Evolutionary conservation across 2,797 vertebrate genomes (phyloP).

Genomic region (Galaxias olidus): DNA sequence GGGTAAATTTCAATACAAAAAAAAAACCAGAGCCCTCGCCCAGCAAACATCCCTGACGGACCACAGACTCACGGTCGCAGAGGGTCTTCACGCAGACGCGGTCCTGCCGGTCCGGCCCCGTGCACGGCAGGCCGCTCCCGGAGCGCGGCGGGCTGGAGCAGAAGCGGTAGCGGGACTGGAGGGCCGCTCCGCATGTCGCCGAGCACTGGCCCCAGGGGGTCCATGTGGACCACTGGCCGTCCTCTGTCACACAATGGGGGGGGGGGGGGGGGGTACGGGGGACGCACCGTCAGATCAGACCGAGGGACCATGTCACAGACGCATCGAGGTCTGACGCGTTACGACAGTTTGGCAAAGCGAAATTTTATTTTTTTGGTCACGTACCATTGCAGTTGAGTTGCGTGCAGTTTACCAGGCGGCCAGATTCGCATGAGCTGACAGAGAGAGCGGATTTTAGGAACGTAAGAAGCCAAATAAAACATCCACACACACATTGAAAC

Average conservation of each 20-base stretch:
- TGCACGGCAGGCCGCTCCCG: constrained; percentile 70
- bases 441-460: too few relatives aligned
- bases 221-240: constrained; percentile 81
- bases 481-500: neutral
- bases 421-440: constrained; percentile 80
- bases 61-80: constrained; percentile 74
- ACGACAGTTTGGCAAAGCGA: too few relatives aligned
- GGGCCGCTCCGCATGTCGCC: constrained; percentile 77
- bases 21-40: accelerated
- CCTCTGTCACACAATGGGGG: constrained; percentile 43
- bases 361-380: constrained; percentile 15
- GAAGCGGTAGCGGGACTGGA: constrained; percentile 81
- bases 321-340: too few relatives aligned
- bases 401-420: constrained; percentile 79
- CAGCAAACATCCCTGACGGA: neutral
- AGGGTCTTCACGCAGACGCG: constrained; percentile 68
- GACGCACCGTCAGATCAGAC: too few relatives aligned
- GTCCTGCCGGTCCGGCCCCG: constrained; percentile 78
- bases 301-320: too few relatives aligned
- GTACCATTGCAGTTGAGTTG: constrained; percentile 74
- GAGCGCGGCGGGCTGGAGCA: constrained; percentile 70
- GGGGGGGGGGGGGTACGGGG: neutral
- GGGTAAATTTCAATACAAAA: neutral
- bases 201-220: constrained; percentile 88
- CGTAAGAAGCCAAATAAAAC: neutral